Evolutionary conservation across 1,140 invertebrate genomes (phyloP).

Genomic region (Nylanderia fulva): DNA sequence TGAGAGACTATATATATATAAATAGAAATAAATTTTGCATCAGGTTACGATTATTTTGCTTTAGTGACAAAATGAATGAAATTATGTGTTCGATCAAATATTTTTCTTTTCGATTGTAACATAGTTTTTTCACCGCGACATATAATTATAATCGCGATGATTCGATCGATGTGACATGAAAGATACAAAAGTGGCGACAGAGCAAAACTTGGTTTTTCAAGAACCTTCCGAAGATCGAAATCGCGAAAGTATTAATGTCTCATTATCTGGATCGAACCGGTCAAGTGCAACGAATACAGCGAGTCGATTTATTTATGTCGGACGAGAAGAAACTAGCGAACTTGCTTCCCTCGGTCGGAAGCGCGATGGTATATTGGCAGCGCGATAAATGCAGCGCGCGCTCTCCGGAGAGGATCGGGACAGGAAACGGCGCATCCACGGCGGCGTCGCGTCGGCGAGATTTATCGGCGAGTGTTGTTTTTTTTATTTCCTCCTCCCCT

Average conservation of each 20-base stretch:
- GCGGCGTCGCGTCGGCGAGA: constrained; percentile 55
- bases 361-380: constrained; percentile 31
- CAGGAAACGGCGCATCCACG: constrained; percentile 55
- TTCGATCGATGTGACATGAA: not conserved
- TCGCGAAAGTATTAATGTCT: constrained; percentile 28
- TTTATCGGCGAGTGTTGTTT: constrained; percentile 51
- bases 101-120: not conserved
- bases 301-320: constrained; percentile 44
- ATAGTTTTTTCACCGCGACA: not conserved
- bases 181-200: not conserved
- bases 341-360: constrained; percentile 31
- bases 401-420: constrained; percentile 39
- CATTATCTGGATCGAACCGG: constrained; percentile 37
- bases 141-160: not conserved
- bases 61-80: not conserved
- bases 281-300: not conserved
- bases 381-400: constrained; percentile 48
- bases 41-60: not conserved
- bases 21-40: constrained; percentile 13
- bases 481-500: constrained; percentile 17
- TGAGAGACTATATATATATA: not conserved
- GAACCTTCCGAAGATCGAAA: constrained; percentile 15
- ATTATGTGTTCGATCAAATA: not conserved
- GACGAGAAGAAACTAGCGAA: constrained; percentile 24
- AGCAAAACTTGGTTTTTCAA: not conserved